These are phyloP conservation scores for Periplaneta americana DNA, from an alignment of 1,140 invertebrate genomes.

Conservation along the genomic window DNA sequence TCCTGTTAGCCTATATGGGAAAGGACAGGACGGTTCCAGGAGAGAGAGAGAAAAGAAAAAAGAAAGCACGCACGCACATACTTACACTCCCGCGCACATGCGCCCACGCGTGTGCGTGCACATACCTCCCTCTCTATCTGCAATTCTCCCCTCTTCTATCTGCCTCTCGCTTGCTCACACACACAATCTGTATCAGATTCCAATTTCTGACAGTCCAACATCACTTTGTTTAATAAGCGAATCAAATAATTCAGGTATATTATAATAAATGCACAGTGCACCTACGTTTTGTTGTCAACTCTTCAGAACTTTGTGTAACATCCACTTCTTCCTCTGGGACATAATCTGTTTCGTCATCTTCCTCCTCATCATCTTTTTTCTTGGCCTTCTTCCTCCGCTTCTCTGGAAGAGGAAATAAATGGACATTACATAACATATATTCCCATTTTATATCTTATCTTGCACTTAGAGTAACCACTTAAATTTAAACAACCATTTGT, in stretches of 20 bases:
- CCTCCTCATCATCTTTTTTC: slow-evolving; percentile 26
- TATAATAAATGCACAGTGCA: neutral
- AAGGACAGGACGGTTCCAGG: neutral
- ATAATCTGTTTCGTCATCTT: neutral
- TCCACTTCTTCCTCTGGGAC: slow-evolving; percentile 27
- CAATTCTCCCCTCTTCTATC: too few relatives aligned
- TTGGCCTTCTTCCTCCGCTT: slow-evolving; percentile 6
- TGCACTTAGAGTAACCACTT: neutral
- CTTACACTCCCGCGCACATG: too few relatives aligned
- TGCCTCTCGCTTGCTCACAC: too few relatives aligned
- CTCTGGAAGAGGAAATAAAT: slow-evolving; percentile 7
- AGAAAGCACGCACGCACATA: too few relatives aligned
- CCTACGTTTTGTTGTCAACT: neutral
- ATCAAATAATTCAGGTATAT: neutral
- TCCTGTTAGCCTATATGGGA: neutral
- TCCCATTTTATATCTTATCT: neutral
- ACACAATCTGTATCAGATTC: too few relatives aligned
- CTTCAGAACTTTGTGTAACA: neutral
- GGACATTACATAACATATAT: neutral
- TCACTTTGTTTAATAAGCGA: too few relatives aligned
- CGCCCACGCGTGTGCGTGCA: too few relatives aligned
- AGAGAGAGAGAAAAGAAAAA: neutral
- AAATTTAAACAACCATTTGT: neutral
- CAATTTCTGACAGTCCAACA: too few relatives aligned
- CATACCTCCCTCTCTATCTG: too few relatives aligned